phyloP scores from a whole-genome alignment of 2,797 vertebrate genomes.

The Hylomyscus alleni region DNA sequence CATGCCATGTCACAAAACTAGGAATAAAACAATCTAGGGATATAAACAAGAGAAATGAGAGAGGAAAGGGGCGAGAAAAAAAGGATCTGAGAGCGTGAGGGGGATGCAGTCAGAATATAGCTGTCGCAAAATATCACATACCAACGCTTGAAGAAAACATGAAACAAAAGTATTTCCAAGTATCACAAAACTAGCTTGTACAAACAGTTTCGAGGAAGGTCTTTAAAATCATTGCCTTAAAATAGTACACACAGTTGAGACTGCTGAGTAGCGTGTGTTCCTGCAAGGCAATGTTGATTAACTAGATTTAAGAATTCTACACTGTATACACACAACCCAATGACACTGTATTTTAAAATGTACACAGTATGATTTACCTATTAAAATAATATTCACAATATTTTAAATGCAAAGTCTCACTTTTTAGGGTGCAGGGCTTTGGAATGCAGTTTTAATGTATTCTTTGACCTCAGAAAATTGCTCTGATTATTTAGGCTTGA shows the following conservation, averaged over 20 bases:
- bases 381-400: background rate
- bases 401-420: conserved; percentile 40
- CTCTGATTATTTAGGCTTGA: background rate
- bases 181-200: background rate
- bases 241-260: conserved; percentile 21
- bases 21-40: background rate
- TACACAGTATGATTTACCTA: background rate
- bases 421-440: background rate
- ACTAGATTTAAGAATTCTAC: background rate
- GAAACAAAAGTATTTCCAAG: background rate
- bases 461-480: background rate
- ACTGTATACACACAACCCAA: background rate
- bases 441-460: conserved; percentile 21
- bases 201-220: background rate
- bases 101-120: background rate
- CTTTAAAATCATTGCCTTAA: conserved; percentile 26
- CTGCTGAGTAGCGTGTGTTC: conserved; percentile 23
- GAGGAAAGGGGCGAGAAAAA: background rate
- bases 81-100: background rate
- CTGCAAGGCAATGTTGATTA: background rate
- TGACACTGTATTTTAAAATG: background rate
- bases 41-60: background rate
- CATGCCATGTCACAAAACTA: too few species aligned
- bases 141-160: background rate
- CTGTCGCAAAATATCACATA: background rate